A percentile compares a stretch with the other conserved stretches of the same genome.
Evolutionary conservation across 1,140 invertebrate genomes (phyloP).

Genomic region (Orius insidiosus): DNA sequence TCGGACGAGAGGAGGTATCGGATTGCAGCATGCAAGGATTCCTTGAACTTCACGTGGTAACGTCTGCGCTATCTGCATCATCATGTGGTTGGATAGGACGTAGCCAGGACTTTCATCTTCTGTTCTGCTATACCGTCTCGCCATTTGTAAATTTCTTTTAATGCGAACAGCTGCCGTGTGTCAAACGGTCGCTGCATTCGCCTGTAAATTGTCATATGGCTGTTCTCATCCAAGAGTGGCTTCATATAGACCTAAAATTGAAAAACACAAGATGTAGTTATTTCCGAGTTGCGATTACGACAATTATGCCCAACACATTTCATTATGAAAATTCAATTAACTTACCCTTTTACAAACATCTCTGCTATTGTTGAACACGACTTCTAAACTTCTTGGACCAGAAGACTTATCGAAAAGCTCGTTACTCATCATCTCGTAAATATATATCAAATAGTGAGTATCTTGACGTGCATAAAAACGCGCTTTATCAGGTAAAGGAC

Average conservation of each 20-base stretch:
- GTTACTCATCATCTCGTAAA: constrained; percentile 69
- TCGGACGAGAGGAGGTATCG: constrained; percentile 72
- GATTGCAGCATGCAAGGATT: constrained; percentile 83
- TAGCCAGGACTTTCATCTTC: constrained; percentile 87
- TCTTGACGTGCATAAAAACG: constrained; percentile 82
- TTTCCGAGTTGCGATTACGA: neutral
- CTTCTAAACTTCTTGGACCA: constrained; percentile 41
- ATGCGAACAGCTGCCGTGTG: constrained; percentile 63
- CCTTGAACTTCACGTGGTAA: constrained; percentile 87
- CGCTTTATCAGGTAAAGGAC: constrained; percentile 71
- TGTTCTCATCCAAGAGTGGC: constrained; percentile 49
- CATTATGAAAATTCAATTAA: neutral
- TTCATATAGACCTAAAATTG: constrained; percentile 60
- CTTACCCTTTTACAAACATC: constrained; percentile 46
- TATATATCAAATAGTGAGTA: constrained; percentile 88
- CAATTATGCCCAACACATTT: too few species aligned
- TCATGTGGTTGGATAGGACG: constrained; percentile 89
- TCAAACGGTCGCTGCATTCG: constrained; percentile 70
- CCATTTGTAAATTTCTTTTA: constrained; percentile 75
- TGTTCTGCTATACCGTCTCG: constrained; percentile 63
- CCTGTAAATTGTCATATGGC: constrained; percentile 53
- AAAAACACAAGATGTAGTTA: constrained; percentile 8
- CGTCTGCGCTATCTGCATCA: constrained; percentile 76
- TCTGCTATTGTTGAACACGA: constrained; percentile 52
- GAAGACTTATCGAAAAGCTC: constrained; percentile 56